These are phyloP conservation scores for Synergus itoensis DNA, from an alignment of 2,888 invertebrate species.

Conservation along the genomic window DNA sequence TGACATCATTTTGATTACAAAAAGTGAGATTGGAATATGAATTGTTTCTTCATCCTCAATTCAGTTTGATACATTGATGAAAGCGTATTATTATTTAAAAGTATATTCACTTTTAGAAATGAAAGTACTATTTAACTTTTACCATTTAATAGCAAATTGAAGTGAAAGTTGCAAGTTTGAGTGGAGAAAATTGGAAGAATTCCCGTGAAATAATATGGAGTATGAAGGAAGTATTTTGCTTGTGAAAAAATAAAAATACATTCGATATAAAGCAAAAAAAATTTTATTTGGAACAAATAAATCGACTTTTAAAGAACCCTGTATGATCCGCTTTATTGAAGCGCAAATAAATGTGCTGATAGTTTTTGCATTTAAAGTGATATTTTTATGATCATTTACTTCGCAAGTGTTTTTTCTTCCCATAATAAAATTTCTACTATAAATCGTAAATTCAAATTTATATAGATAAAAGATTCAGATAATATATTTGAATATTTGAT, in stretches of 20 bases:
- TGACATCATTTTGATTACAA: constrained; percentile 1
- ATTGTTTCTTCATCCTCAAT: background rate
- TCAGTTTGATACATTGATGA: background rate
- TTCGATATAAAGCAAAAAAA: no score
- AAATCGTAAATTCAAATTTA: background rate
- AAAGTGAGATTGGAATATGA: background rate
- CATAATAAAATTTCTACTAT: background rate
- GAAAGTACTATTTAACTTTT: background rate
- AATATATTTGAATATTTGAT: background rate
- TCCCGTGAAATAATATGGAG: background rate
- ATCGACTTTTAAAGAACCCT: background rate
- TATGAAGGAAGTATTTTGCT: background rate
- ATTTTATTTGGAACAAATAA: background rate
- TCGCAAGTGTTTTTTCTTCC: background rate
- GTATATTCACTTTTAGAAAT: background rate
- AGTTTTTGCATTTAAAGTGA: background rate
- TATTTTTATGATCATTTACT: background rate
- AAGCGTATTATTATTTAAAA: background rate
- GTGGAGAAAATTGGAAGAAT: background rate
- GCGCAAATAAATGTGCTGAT: background rate
- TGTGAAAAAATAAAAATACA: no score
- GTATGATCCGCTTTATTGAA: background rate
- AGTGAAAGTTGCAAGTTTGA: background rate
- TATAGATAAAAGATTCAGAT: background rate
- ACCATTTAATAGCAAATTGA: background rate